Base-by-base conservation (phyloP, 1,140 invertebrate genomes). In the Galendromus occidentalis region DNA sequence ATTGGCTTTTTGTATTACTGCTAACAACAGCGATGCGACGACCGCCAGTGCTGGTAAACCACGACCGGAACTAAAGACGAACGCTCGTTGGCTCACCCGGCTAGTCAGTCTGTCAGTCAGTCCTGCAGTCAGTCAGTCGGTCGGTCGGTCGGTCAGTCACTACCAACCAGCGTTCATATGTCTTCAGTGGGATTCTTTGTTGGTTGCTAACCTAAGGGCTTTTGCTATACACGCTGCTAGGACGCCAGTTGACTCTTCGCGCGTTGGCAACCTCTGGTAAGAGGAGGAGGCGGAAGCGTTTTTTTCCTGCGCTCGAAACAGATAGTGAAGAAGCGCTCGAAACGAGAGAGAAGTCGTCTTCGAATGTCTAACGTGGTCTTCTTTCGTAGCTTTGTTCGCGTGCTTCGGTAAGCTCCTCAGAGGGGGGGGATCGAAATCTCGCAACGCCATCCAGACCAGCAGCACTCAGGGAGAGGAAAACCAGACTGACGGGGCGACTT, bases 241-340 rank as follows among this genome's bases (percentile, higher is more conserved):
- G 33, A 39, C 33, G 51, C 22, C 51, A 59, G 51, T 59, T 25
- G 20, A 59, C 25, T 33, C 51, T 59, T 1, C 25, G 33, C 25
- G 51, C 51, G 17, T 25, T 59, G 51, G 51, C 51, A 25, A 59
- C 14, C 22, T 59, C 51, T 25, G 51, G 51, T 59, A 59, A 59
- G 51, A 59, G 17, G 51, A 14, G 14, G 45, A 47, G 14, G 28
- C 5, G 14, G 14, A 14, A 28, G 28, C 28, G 28, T 4, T 4
- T 22, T 14, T 47, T 47, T 47, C 14, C 4, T 47, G 4, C 14
- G 18, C 4, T 5, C 45, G 14, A 4, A 4, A 47, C 45, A 47
- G 28, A 47, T 9, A 39, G 33, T 39, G 33, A 9, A 9, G 9
- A 39, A 39, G 33, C 33, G 4, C 4, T 22, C 45, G 45, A 47